Evolutionary conservation across 1,140 invertebrate genomes (phyloP), one percentile per base, ranked within the genome.

Genomic region (Pogonus chalceus): DNA sequence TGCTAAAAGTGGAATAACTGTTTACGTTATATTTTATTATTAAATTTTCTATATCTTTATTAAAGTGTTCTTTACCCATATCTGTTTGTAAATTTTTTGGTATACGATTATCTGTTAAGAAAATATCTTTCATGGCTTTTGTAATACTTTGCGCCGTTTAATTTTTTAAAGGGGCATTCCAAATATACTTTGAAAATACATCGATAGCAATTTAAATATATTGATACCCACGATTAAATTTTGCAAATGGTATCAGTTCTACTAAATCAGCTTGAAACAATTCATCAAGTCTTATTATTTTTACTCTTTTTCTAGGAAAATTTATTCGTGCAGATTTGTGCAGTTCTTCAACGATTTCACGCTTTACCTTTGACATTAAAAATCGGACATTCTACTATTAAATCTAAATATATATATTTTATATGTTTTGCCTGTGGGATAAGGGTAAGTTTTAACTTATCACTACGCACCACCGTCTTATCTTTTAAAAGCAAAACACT

Each of bases 181-280:
- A 68, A 1, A 58, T 57, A 54, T 53, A 67, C 56, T 69, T 69
- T 1, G 63, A 64, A 56, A 69, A 69, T 37, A 58, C 56, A 60
- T 67, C 63, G 21, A 67, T 68, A 14, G 66, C 60, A 9, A 57
- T 55, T 39, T 67, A 55, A 35, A 68, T 60, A 56, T 62, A 69
- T 21, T 53, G 49, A 53, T 53, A 59, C 9, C 62, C 61, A 24
- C 58, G 54, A 62, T 70, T 68, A n/a, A 60, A 31, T n/a, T 20
- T 54, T 3, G 46, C 20, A 56, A 56, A 62, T 12, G 23, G 7
- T 14, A 24, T 16, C 23, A 60, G 51, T 50, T 63, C 56, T 16
- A 46, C 56, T 47, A 64, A 59, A 63, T 64, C 61, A 1, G 49
- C 52, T 59, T 64, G 57, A 57, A 55, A 64, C 35, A 61, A 39